Conservation (phyloP, 1,140 invertebrate species). For the Sycophaga agraensis region DNA sequence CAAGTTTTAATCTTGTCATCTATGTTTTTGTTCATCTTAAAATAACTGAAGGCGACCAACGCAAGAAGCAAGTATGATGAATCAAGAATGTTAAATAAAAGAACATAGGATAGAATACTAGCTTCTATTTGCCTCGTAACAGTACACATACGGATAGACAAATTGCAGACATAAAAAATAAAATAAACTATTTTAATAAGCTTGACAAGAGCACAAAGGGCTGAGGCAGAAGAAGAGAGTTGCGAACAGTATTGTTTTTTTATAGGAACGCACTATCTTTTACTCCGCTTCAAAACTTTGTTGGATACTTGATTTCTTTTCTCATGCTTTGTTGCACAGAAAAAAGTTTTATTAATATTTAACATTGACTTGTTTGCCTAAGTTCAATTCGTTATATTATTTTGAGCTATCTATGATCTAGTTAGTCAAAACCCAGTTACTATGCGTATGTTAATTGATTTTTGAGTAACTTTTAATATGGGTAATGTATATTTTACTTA, state of each 20-base stretch:
- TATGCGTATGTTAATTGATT: too few relatives aligned
- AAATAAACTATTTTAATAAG: conserved; percentile 32
- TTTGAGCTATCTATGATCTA: too few relatives aligned
- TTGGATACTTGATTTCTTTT: neutral
- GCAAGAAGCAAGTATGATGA: neutral
- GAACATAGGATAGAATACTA: neutral
- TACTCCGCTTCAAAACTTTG: conserved; percentile 1
- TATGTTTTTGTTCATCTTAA: neutral
- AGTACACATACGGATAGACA: neutral
- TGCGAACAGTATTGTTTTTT: conserved; percentile 30
- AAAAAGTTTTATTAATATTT: conserved; percentile 3
- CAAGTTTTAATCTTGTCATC: neutral
- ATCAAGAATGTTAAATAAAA: neutral
- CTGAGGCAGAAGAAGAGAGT: conserved; percentile 21
- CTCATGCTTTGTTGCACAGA: neutral
- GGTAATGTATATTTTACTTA: too few relatives aligned
- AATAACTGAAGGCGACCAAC: conserved; percentile 19
- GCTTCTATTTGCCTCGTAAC: conserved; percentile 1
- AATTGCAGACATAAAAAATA: conserved; percentile 23
- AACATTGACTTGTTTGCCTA: too few relatives aligned
- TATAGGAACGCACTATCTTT: conserved; percentile 26
- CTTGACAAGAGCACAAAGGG: conserved; percentile 33
- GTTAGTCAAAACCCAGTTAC: too few relatives aligned
- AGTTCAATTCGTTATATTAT: too few relatives aligned
- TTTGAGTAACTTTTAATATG: too few relatives aligned